Evolutionary conservation across 2,797 vertebrate species (phyloP).

Genomic region (Eupleurogrammus muticus): DNA sequence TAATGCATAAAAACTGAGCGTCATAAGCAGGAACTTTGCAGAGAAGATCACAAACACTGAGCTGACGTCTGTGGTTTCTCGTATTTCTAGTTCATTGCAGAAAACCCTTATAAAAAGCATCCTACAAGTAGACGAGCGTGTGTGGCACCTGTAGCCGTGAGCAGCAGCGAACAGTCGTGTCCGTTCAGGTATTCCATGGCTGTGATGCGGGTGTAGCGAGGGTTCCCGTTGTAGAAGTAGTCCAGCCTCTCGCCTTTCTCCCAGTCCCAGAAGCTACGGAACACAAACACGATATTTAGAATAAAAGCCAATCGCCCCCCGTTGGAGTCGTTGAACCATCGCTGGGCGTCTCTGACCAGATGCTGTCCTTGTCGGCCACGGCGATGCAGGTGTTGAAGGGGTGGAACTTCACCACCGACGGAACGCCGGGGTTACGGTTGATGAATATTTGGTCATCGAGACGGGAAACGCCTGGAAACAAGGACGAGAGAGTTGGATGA

Average conservation of each 20-base stretch:
- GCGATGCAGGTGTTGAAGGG: conserved; percentile 97
- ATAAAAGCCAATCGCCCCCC: too few species aligned
- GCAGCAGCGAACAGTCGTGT: conserved; percentile 94
- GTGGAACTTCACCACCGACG: conserved; percentile 97
- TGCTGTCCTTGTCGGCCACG: conserved; percentile 97
- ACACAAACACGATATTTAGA: conserved; percentile 13
- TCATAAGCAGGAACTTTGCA: too few species aligned
- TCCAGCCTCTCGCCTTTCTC: conserved; percentile 96
- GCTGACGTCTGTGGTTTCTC: too few species aligned
- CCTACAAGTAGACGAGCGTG: neutral
- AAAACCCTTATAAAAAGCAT: too few species aligned
- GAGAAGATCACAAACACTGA: too few species aligned
- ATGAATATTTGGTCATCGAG: conserved; percentile 99
- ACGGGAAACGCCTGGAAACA: conserved; percentile 87
- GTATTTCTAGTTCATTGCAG: too few species aligned
- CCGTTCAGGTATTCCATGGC: conserved; percentile 98
- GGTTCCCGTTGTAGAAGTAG: conserved; percentile 98
- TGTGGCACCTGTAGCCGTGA: conserved; percentile 92
- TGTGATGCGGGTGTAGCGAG: conserved; percentile 95
- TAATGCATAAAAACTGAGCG: too few species aligned
- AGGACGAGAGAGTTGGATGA: neutral
- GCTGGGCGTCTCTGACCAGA: conserved; percentile 85
- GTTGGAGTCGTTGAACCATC: neutral
- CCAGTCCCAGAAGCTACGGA: conserved; percentile 96
- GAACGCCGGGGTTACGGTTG: conserved; percentile 96